Percentiles rank a stretch among this genome's conserved stretches.
phyloP scores from a whole-genome alignment of 2,113 vertebrate species.

The Sphyrna mokarran region DNA sequence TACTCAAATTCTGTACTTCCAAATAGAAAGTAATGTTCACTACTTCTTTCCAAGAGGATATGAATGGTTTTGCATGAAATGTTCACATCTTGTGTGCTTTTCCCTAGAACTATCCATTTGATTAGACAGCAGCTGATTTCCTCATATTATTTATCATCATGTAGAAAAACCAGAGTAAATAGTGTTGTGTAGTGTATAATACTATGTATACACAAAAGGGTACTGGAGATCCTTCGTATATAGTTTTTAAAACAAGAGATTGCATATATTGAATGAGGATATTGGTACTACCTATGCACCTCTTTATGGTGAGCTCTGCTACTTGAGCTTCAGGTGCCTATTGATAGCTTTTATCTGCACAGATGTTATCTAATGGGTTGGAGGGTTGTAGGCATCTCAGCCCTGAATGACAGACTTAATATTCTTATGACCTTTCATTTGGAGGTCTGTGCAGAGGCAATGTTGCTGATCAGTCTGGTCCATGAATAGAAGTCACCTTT shows the following conservation, averaged over 20 bases:
- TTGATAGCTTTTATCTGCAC: neutral
- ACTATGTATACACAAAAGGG: no score
- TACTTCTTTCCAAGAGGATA: neutral
- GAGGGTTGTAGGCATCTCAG: neutral
- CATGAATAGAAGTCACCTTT: neutral
- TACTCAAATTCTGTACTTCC: no score
- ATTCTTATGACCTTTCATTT: neutral
- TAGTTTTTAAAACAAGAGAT: neutral
- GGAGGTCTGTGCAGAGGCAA: neutral
- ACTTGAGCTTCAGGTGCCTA: neutral
- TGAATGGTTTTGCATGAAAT: neutral
- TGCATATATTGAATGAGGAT: neutral
- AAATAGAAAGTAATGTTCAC: neutral
- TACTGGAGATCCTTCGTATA: no score
- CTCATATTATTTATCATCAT: neutral
- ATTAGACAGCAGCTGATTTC: neutral
- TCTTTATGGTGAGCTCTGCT: neutral
- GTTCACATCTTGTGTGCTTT: neutral
- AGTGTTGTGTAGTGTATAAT: no score
- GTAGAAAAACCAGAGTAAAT: neutral
- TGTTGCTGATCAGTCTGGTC: neutral
- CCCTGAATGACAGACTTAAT: neutral
- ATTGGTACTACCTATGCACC: neutral
- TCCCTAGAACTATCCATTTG: neutral
- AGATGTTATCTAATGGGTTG: neutral